A percentile compares a stretch with the other conserved stretches of the same genome.
phyloP scores from a whole-genome alignment of 2,113 vertebrate genomes.

The Erinaceus europaeus region DNA sequence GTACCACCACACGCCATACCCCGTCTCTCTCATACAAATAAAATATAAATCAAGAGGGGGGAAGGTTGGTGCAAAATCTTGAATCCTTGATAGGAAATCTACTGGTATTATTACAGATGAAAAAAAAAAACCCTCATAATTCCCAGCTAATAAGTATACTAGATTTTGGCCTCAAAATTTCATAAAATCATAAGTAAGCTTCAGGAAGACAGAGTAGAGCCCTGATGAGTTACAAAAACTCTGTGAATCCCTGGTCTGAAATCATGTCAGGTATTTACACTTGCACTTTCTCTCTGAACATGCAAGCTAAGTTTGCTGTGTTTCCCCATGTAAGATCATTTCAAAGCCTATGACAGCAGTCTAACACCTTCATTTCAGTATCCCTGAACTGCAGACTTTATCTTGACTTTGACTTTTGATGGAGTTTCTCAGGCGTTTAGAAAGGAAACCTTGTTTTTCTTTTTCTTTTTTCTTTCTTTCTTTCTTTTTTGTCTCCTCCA shows the following conservation, averaged over 20 bases:
- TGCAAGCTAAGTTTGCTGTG: neutral
- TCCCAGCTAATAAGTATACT: too few relatives aligned
- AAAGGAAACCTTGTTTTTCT: neutral
- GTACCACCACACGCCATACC: too few relatives aligned
- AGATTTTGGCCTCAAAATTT: neutral
- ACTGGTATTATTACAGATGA: neutral
- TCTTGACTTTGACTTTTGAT: too few relatives aligned
- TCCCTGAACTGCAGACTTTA: neutral
- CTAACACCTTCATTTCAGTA: too few relatives aligned
- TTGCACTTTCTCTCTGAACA: neutral
- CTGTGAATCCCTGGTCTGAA: neutral
- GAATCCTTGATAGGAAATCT: neutral
- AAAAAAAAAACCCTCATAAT: neutral
- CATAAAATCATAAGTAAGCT: neutral
- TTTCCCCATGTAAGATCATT: neutral
- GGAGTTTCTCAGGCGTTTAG: neutral
- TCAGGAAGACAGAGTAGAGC: neutral
- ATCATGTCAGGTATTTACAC: neutral
- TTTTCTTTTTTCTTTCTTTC: too few relatives aligned
- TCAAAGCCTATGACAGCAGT: neutral
- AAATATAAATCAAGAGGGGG: neutral
- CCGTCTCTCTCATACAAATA: too few relatives aligned
- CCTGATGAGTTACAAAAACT: neutral
- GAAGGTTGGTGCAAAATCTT: neutral
- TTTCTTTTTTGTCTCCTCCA: too few relatives aligned